These are phyloP conservation scores for Lamellibrachia luymesi DNA, from an alignment of 1,140 invertebrate genomes.

Conservation along the genomic window DNA sequence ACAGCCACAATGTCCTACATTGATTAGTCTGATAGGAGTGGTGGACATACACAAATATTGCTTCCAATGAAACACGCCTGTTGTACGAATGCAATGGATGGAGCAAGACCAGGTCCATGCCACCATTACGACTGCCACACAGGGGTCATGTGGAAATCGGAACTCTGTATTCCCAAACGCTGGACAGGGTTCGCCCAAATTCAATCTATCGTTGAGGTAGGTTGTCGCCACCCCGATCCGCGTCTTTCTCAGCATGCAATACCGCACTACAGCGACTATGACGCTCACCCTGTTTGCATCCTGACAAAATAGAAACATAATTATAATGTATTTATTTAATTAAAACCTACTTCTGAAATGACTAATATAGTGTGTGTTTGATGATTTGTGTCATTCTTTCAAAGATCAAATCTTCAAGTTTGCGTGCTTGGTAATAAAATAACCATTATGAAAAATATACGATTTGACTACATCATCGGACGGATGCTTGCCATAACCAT, in stretches of 20 bases:
- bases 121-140: conserved; percentile 94
- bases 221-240: neutral
- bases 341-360: conserved; percentile 35
- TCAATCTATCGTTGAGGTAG: conserved; percentile 13
- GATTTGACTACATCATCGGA: no score
- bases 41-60: conserved; percentile 29
- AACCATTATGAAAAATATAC: conserved; percentile 29
- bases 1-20: neutral
- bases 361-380: neutral
- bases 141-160: conserved; percentile 81
- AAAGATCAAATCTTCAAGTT: conserved; percentile 34
- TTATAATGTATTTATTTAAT: conserved; percentile 55
- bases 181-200: neutral
- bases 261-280: conserved; percentile 40
- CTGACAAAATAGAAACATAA: conserved; percentile 9
- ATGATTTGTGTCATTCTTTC: conserved; percentile 57
- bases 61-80: conserved; percentile 53
- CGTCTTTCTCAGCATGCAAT: conserved; percentile 24
- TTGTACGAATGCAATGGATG: conserved; percentile 97
- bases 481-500: no score
- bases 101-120: conserved; percentile 97
- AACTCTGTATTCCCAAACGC: conserved; percentile 76
- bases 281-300: conserved; percentile 31
- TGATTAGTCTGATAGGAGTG: neutral
- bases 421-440: conserved; percentile 39